Evolutionary conservation across 2,113 vertebrate species (phyloP).

Genomic region (Sylvilagus bachmani): DNA sequence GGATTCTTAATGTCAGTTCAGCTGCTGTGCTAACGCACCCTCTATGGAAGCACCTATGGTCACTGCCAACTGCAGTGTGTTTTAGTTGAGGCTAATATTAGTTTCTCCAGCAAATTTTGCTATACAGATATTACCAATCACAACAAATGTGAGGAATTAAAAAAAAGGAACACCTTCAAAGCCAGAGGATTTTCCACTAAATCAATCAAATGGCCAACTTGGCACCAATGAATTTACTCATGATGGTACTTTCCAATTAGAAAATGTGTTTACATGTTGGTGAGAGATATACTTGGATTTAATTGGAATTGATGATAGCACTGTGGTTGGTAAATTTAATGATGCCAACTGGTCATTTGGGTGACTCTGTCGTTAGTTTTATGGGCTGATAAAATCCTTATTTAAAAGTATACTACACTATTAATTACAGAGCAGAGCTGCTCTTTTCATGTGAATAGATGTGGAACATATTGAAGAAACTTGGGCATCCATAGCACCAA

Average conservation of each 20-base stretch:
- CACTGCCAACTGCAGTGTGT: not conserved
- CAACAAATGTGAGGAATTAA: not conserved
- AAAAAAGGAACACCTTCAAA: constrained; percentile 50
- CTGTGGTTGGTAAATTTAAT: constrained; percentile 68
- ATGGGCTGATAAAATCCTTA: constrained; percentile 67
- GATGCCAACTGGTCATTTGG: constrained; percentile 67
- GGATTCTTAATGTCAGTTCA: not conserved
- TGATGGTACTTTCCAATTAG: constrained; percentile 63
- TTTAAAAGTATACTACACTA: constrained; percentile 61
- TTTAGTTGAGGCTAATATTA: not conserved
- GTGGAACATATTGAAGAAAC: constrained; percentile 54
- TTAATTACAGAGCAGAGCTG: constrained; percentile 57
- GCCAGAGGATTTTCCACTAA: constrained; percentile 47
- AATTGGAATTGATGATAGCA: constrained; percentile 71
- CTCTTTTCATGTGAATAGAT: not conserved
- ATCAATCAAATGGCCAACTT: constrained; percentile 53
- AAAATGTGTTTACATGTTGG: constrained; percentile 69
- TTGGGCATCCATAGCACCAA: not conserved
- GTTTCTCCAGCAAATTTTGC: not conserved
- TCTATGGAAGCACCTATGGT: not conserved
- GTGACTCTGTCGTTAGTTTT: constrained; percentile 62
- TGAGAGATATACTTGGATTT: constrained; percentile 67
- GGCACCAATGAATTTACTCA: constrained; percentile 61
- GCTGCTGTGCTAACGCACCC: rapidly evolving
- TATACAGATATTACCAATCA: not conserved